Evolutionary conservation across 2,797 vertebrate species (phyloP).

Genomic region (Pseudomugil tenellus): DNA sequence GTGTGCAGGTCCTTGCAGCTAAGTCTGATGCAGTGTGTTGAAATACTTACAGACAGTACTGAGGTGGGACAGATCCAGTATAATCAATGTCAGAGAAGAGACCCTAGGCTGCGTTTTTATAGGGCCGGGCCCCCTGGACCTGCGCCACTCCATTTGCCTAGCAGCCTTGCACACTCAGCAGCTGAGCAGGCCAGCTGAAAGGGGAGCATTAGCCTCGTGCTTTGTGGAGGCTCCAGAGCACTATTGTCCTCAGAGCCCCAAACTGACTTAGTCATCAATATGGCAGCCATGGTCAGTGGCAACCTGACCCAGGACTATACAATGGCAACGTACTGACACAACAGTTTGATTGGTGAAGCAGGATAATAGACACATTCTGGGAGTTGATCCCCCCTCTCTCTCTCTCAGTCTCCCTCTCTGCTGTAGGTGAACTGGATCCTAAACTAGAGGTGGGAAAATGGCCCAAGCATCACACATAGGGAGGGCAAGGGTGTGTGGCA

Average conservation of each 20-base stretch:
- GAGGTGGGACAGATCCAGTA: conserved; percentile 86
- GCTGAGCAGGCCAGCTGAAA: conserved; percentile 75
- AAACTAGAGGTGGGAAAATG: conserved; percentile 29
- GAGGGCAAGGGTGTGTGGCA: conserved; percentile 3
- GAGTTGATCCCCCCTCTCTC: conserved; percentile 76
- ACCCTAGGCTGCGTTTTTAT: conserved; percentile 85
- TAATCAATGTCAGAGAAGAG: conserved; percentile 81
- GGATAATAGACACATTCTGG: conserved; percentile 82
- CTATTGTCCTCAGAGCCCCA: conserved; percentile 81
- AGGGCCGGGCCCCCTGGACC: conserved; percentile 73
- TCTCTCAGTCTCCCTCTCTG: conserved; percentile 30
- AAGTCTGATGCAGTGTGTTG: conserved; percentile 60
- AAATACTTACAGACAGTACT: conserved; percentile 88
- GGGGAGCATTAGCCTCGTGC: conserved; percentile 77
- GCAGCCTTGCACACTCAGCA: conserved; percentile 90
- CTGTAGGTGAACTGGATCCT: conserved; percentile 45
- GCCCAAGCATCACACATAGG: conserved; percentile 18
- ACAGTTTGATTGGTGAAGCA: conserved; percentile 81
- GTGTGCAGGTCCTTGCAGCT: conserved; percentile 33
- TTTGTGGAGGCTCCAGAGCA: conserved; percentile 77
- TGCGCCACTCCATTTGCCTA: conserved; percentile 73
- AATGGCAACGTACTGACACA: conserved; percentile 81
- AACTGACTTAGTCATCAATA: conserved; percentile 84
- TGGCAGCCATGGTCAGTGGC: conserved; percentile 58
- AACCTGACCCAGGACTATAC: conserved; percentile 70